Evolutionary conservation across 2,797 vertebrate genomes (phyloP).

Genomic region (Sus cebifrons): DNA sequence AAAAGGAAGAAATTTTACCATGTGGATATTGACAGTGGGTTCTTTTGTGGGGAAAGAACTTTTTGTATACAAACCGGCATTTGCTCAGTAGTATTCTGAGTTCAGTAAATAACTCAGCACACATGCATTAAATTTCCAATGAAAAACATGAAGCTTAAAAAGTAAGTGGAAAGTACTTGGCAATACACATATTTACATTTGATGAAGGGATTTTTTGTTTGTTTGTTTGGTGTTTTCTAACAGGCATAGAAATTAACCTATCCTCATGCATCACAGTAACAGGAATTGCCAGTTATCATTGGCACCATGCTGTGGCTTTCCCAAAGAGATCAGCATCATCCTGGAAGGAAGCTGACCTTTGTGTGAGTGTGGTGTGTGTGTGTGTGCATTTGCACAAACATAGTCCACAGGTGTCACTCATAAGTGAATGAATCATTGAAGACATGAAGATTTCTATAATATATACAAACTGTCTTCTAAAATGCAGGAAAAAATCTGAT

Average conservation of each 20-base stretch:
- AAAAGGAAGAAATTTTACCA: background rate
- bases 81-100: background rate
- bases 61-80: background rate
- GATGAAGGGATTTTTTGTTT: background rate
- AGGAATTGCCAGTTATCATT: background rate
- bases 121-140: constrained; percentile 4
- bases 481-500: background rate
- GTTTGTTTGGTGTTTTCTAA: background rate
- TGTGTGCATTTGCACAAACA: background rate
- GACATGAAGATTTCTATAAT: background rate
- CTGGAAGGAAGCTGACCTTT: background rate
- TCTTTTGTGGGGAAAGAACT: background rate
- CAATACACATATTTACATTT: background rate
- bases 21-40: background rate
- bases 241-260: background rate
- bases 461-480: background rate
- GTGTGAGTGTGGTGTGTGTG: background rate
- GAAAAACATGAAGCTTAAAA: constrained; percentile 57
- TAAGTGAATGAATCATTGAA: background rate
- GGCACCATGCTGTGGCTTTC: background rate
- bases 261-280: background rate
- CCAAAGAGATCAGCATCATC: background rate
- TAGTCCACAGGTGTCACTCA: background rate
- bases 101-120: background rate
- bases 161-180: constrained; percentile 68